Conservation (phyloP, 2,113 vertebrate genomes). For the Pao palembangensis region DNA sequence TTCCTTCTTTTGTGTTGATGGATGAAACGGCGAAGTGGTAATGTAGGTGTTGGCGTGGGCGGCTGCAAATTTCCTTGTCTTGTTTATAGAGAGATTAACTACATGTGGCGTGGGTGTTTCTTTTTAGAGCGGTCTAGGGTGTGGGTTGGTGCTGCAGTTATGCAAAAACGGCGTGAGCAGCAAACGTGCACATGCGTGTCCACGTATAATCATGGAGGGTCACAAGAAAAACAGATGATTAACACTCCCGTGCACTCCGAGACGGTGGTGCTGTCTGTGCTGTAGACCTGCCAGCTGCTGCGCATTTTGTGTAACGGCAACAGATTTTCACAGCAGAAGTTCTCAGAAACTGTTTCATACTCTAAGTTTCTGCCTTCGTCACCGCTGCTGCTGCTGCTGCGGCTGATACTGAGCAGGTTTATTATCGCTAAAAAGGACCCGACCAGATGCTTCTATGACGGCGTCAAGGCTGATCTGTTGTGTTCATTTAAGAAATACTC, state of each 20-base stretch:
- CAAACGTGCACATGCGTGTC: conserved; percentile 1
- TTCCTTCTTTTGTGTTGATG: conserved; percentile 6
- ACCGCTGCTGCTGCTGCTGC: no score
- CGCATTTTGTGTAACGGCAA: neutral
- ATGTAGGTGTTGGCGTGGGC: conserved; percentile 19
- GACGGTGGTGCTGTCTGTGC: neutral
- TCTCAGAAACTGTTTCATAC: no score
- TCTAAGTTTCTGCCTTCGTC: no score
- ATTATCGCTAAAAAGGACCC: no score
- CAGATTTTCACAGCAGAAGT: neutral
- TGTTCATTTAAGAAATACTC: no score
- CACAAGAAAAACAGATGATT: neutral
- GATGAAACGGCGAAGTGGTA: neutral
- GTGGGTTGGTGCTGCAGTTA: conserved; percentile 13
- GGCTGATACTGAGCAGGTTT: no score
- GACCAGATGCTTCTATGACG: no score
- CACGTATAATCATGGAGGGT: neutral
- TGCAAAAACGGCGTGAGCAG: conserved; percentile 17
- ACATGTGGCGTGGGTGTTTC: conserved; percentile 19
- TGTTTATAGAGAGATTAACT: conserved; percentile 20
- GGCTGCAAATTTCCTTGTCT: conserved; percentile 21
- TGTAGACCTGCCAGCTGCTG: neutral
- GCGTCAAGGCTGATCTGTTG: no score
- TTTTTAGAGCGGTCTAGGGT: conserved; percentile 13
- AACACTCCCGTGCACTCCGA: neutral